Evolutionary conservation across 2,113 vertebrate genomes (phyloP).

Genomic region (Oxygymnocypris stewartii): DNA sequence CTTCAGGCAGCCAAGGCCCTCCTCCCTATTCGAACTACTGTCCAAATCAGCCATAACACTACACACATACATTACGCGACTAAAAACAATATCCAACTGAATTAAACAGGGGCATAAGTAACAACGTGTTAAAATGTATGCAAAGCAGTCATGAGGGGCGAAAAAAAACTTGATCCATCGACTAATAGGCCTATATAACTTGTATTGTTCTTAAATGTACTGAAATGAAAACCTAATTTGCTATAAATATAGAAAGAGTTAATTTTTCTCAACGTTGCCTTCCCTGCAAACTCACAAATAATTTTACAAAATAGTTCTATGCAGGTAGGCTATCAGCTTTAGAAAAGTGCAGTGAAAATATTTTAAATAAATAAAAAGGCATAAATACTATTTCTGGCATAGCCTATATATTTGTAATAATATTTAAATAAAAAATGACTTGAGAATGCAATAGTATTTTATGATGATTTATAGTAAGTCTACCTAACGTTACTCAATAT

Average conservation of each 20-base stretch:
- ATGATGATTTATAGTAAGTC: background rate
- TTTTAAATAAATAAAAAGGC: background rate
- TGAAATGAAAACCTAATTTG: background rate
- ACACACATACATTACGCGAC: background rate
- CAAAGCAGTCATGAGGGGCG: background rate
- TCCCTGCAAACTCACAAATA: background rate
- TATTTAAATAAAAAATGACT: background rate
- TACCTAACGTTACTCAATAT: background rate
- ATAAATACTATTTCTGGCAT: background rate
- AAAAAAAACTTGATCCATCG: background rate
- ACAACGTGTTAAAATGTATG: background rate
- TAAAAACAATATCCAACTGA: background rate
- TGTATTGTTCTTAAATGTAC: background rate
- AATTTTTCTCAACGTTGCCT: background rate
- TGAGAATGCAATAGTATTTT: background rate
- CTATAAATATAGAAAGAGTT: background rate
- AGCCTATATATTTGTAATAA: background rate
- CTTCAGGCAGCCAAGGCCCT: slow-evolving; percentile 14
- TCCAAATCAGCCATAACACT: background rate
- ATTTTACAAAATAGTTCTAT: background rate
- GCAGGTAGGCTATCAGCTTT: background rate
- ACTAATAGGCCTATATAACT: background rate
- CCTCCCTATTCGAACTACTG: background rate
- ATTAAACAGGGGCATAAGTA: slow-evolving; percentile 8
- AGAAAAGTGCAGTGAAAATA: background rate